These are phyloP conservation scores for Hololepta plana DNA, from an alignment of 2,888 invertebrate species.

Conservation along the genomic window DNA sequence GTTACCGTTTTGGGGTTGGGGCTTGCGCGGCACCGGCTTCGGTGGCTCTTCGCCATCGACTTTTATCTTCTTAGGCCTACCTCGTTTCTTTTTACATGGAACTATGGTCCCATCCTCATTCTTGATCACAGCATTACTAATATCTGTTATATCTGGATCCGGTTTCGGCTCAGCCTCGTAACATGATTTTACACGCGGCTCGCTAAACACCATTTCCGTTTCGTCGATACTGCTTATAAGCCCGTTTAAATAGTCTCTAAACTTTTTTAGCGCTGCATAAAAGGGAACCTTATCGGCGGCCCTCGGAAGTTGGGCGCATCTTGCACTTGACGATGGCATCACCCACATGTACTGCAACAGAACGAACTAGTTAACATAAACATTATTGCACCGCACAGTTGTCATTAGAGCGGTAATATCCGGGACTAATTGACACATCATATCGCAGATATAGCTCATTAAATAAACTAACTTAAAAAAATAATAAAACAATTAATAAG, in stretches of 20 bases:
- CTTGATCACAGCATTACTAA: conserved; percentile 31
- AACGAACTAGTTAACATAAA: conserved; percentile 3
- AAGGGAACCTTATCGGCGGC: conserved; percentile 97
- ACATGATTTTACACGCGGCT: conserved; percentile 46
- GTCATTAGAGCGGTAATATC: conserved; percentile 2
- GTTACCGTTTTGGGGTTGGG: too few relatives aligned
- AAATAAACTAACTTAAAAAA: conserved; percentile 3
- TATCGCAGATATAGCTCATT: background rate
- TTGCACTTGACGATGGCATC: conserved; percentile 95
- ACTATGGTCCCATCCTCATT: conserved; percentile 44
- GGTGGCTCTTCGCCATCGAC: conserved; percentile 44
- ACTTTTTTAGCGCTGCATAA: conserved; percentile 88
- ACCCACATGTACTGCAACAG: conserved; percentile 85
- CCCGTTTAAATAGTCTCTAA: conserved; percentile 86
- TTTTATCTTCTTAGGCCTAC: conserved; percentile 73
- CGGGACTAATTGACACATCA: background rate
- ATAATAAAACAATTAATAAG: too few relatives aligned
- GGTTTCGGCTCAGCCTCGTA: conserved; percentile 36
- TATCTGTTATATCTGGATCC: conserved; percentile 25
- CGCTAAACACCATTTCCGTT: conserved; percentile 70
- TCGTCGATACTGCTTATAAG: conserved; percentile 70
- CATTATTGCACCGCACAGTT: too few relatives aligned
- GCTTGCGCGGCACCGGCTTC: conserved; percentile 28
- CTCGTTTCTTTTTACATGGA: conserved; percentile 71
- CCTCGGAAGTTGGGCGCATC: conserved; percentile 92